Base-by-base conservation (phyloP, 2,888 invertebrate genomes). In the Perizoma affinitatum region DNA sequence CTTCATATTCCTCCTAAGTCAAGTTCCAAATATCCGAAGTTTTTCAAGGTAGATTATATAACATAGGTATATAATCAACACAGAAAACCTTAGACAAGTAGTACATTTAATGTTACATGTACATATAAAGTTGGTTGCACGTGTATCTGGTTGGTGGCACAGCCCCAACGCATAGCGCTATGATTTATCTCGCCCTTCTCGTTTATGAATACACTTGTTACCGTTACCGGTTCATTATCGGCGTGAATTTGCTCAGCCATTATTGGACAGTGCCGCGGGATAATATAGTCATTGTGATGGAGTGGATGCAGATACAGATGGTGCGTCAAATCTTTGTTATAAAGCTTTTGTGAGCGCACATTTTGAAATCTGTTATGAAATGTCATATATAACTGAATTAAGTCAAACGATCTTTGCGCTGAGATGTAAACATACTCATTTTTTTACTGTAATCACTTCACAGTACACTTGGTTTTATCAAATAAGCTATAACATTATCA, bases 191-290 rank as follows among this genome's bases (percentile, higher is more conserved):
- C 82, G 79, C 88, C 90, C 89, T 87, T 86, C 80, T 73, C 84
- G 84, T 82, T 87, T 90, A 90, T 91, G 90, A 90, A 90, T 88
- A 87, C 87, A 90, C 90, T 92, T 92, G 91, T 90, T 88, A 87
- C 86, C 79, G 80, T 69, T 63, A 58, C 61, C 73, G 82, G 78
- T 90, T 90, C 88, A 91, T 91, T 92, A 91, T 87, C 84, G 83
- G 76, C 74, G 70, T 75, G 79, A 83, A 86, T 84, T 82, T 81
- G 80, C 82, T 74, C 83, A 76, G 82, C 86, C 87, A 88, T 89
- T 89, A 89, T 90, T 88, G 89, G 89, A 86, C 84, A 79, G 78
- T 69, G 74, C 74, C 74, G 62, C 64, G 78, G 76, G 81, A 84
- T 88, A 89, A 87, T 87, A 79, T 81, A 83, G 79, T 82, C 83